A percentile compares a stretch with the other conserved stretches of the same genome.
phyloP scores from a whole-genome alignment of 2,888 invertebrate genomes.

The Diarsia dahlii region DNA sequence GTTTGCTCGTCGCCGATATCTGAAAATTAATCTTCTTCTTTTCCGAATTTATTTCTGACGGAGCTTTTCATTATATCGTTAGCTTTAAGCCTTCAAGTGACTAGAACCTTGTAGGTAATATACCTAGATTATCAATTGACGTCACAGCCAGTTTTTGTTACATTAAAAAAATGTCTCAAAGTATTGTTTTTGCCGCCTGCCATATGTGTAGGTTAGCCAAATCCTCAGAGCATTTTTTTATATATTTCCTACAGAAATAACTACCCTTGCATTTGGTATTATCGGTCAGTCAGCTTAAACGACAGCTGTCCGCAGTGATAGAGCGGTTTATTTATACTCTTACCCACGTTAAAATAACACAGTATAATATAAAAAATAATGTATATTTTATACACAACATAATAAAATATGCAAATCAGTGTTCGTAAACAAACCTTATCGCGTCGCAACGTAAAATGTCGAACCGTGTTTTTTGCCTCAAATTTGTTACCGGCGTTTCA shows the following conservation, averaged over 20 bases:
- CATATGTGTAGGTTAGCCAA: background rate
- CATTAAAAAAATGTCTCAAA: background rate
- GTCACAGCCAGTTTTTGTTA: background rate
- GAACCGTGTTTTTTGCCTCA: conserved; percentile 34
- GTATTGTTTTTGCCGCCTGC: background rate
- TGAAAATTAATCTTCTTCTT: conserved; percentile 16
- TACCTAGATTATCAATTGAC: background rate
- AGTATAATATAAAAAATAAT: background rate
- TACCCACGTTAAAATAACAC: background rate
- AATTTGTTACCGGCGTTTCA: too few species aligned
- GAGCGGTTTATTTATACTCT: conserved; percentile 20
- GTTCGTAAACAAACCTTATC: conserved; percentile 42
- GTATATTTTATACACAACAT: conserved; percentile 9
- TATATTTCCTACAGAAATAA: background rate
- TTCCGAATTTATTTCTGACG: background rate
- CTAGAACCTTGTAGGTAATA: background rate
- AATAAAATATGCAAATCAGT: conserved; percentile 37
- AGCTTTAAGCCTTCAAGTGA: background rate
- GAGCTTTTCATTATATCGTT: conserved; percentile 3
- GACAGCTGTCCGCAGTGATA: conserved; percentile 29
- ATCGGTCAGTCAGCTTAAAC: conserved; percentile 21
- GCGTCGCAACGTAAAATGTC: conserved; percentile 27
- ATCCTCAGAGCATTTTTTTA: background rate
- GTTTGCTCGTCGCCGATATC: conserved; percentile 17
- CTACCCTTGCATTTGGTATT: background rate